Evolutionary conservation across 1,140 invertebrate genomes (phyloP), one percentile per base, ranked within the genome.

Genomic region (Atopsyche davidsoni): DNA sequence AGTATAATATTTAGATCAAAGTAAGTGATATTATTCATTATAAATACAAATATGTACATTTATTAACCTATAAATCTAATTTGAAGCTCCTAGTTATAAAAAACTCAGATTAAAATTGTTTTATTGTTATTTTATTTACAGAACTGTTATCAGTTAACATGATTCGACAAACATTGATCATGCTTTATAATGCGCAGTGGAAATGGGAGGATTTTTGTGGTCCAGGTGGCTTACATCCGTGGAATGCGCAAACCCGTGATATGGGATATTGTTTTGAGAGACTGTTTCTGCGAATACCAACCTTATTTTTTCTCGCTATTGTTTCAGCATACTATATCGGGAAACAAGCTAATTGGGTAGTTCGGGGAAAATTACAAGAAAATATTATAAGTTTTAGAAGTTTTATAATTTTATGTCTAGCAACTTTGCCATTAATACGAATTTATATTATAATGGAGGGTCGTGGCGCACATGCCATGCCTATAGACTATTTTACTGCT

Each of bases 191-290:
- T 7, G 17, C 32, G 10, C 2, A 46, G 38, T 86, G 83, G 83
- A 78, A 80, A 57, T 88, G 85, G 85, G 79, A 79, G 32, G 76
- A 83, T 53, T 77, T 88, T 53, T 89, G 86, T 66, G 83, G 82
- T 6, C 72, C 78, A 13, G 72, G 72, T 16, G 81, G 78, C 9
- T 68, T 88, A 22, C 70, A 75, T 43, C 73, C 82, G 1, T 82
- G 85, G 73, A 79, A 83, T 62, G 66, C 76, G 13, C 62, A 70
- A n/a, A 77, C 74, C 4, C 79, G 80, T 59, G 85, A 90, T 66
- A 75, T 92, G 58, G 80, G 86, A 55, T 68, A 81, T 35, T 93
- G 90, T 65, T 92, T 92, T 63, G 86, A 90, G 65, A 79, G 87
- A 62, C 63, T 89, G 32, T 81, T 79, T 56, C 72, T 89, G 34